Conservation (phyloP, 2,113 vertebrate species). For the Anarhynchus alexandrinus region DNA sequence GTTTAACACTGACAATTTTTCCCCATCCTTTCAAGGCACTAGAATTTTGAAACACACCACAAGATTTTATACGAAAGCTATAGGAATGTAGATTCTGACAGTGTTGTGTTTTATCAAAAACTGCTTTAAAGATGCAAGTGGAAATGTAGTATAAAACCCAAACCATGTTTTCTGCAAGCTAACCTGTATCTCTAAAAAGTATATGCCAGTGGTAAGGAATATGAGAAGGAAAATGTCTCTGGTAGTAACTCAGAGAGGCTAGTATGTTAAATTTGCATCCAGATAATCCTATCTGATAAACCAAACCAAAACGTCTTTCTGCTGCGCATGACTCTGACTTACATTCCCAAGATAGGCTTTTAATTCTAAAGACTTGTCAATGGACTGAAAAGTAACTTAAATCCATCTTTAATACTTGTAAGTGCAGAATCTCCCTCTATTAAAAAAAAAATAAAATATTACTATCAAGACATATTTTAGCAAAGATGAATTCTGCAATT, state of each 20-base stretch:
- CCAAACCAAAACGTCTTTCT: neutral
- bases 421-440: neutral
- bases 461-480: neutral
- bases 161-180: neutral
- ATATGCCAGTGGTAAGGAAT: neutral
- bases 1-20: neutral
- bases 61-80: neutral
- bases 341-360: neutral
- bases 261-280: neutral
- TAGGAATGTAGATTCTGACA: neutral
- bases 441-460: neutral
- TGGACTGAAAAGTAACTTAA: neutral
- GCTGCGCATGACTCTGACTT: neutral
- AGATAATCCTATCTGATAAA: neutral
- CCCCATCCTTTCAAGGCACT: neutral
- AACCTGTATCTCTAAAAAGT: neutral
- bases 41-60: neutral
- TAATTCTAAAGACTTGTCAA: neutral
- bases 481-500: neutral
- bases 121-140: neutral
- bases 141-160: neutral
- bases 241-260: neutral
- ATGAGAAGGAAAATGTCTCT: neutral
- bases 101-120: neutral
- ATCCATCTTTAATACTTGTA: too few species aligned